phyloP scores from a whole-genome alignment of 2,888 invertebrate genomes.

The Molorchus minor region DNA sequence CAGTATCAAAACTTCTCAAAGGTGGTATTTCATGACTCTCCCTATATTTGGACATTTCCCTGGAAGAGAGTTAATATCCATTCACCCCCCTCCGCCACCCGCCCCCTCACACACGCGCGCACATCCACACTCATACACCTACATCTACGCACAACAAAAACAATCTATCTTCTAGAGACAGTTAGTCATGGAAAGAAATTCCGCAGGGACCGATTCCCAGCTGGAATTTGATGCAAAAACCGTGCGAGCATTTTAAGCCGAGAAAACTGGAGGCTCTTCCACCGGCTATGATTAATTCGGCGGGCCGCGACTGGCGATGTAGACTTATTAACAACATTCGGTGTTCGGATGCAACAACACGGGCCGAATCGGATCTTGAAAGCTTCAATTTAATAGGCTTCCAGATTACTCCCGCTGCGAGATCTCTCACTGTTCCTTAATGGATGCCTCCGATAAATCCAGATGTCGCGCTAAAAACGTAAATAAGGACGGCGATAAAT shows the following conservation, averaged over 20 bases:
- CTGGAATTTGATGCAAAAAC: constrained; percentile 13
- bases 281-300: constrained; percentile 41
- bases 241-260: constrained; percentile 9
- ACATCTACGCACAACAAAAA: too few species aligned
- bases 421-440: background rate
- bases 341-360: constrained; percentile 23
- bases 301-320: constrained; percentile 36
- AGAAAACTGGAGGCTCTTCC: too few species aligned
- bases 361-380: constrained; percentile 7
- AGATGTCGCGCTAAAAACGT: constrained; percentile 1
- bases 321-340: constrained; percentile 42
- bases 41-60: too few species aligned
- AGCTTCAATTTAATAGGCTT: constrained; percentile 12
- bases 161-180: too few species aligned
- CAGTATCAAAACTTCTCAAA: too few species aligned
- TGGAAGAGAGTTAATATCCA: too few species aligned
- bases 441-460: background rate
- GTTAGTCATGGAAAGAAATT: background rate
- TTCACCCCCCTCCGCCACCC: too few species aligned
- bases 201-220: constrained; percentile 7
- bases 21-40: too few species aligned
- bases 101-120: too few species aligned
- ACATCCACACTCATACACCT: too few species aligned
- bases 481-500: background rate
- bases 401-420: background rate